These are phyloP conservation scores for Epistrophe eligans DNA, from an alignment of 2,888 invertebrate genomes.

Conservation along the genomic window DNA sequence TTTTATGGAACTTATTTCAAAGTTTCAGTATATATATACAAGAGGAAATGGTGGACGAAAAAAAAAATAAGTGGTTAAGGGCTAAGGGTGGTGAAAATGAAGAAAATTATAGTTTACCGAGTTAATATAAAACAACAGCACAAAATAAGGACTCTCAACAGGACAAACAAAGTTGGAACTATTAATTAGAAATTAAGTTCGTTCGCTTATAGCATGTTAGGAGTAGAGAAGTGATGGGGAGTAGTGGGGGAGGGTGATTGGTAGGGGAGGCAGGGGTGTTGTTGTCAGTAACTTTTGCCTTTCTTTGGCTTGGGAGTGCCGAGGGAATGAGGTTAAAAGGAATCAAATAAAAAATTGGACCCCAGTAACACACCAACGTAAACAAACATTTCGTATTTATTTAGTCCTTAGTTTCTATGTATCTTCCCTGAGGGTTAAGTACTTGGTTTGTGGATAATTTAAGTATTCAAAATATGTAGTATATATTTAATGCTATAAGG, in stretches of 20 bases:
- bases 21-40: slow-evolving; percentile 15
- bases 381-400: slow-evolving; percentile 16
- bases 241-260: too few relatives aligned
- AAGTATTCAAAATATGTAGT: neutral
- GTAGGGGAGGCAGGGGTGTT: neutral
- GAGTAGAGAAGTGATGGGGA: neutral
- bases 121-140: slow-evolving; percentile 31
- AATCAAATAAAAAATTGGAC: neutral
- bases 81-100: slow-evolving; percentile 35
- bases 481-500: neutral
- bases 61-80: slow-evolving; percentile 1
- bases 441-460: slow-evolving; percentile 18
- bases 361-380: neutral
- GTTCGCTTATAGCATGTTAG: neutral
- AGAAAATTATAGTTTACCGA: slow-evolving; percentile 61
- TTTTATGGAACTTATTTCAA: slow-evolving; percentile 62
- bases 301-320: neutral
- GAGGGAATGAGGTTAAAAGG: slow-evolving; percentile 5
- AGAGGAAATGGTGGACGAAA: neutral
- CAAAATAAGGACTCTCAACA: slow-evolving; percentile 56
- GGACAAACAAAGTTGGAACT: slow-evolving; percentile 62
- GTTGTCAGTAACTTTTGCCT: slow-evolving; percentile 5
- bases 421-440: slow-evolving; percentile 7
- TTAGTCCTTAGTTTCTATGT: slow-evolving; percentile 25
- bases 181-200: slow-evolving; percentile 69